These are phyloP conservation scores for Heteropelma amictum DNA, from an alignment of 2,888 invertebrate genomes.

Conservation along the genomic window DNA sequence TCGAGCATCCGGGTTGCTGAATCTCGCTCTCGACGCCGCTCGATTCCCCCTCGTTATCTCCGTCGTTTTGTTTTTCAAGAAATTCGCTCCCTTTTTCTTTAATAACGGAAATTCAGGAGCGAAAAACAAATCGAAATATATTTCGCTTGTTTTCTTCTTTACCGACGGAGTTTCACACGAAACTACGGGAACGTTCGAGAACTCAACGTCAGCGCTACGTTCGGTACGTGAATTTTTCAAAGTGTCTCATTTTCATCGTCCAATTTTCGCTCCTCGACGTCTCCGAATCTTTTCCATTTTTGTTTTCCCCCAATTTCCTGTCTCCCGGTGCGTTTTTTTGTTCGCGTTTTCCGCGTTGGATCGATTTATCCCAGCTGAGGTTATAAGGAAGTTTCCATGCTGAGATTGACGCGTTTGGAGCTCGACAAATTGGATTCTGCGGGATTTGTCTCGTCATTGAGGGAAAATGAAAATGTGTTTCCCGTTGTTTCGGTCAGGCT, in stretches of 20 bases:
- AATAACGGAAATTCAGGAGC: too few species aligned
- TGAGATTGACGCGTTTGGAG: conserved; percentile 70
- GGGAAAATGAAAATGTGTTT: conserved; percentile 5
- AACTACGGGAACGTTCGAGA: too few species aligned
- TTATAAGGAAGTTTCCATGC: conserved; percentile 79
- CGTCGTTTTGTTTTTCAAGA: too few species aligned
- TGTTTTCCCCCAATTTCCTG: background rate
- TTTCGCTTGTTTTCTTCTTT: too few species aligned
- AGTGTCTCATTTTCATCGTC: too few species aligned
- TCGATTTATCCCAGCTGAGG: conserved; percentile 36
- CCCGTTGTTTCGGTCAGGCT: conserved; percentile 40
- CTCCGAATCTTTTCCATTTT: background rate
- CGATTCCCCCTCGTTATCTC: conserved; percentile 31
- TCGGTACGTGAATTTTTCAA: too few species aligned
- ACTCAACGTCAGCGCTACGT: too few species aligned
- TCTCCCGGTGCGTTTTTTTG: background rate
- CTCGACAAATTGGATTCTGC: background rate
- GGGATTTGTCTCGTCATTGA: conserved; percentile 9
- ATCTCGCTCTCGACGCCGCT: conserved; percentile 41
- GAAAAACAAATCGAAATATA: too few species aligned
- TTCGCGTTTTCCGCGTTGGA: background rate
- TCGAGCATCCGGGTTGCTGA: background rate
- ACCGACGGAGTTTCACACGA: too few species aligned
- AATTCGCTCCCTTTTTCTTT: too few species aligned
- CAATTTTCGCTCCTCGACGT: too few species aligned